Evolutionary conservation across 2,113 vertebrate species (phyloP), one percentile per base, ranked within the genome.

Genomic region (Crotalus viridis): DNA sequence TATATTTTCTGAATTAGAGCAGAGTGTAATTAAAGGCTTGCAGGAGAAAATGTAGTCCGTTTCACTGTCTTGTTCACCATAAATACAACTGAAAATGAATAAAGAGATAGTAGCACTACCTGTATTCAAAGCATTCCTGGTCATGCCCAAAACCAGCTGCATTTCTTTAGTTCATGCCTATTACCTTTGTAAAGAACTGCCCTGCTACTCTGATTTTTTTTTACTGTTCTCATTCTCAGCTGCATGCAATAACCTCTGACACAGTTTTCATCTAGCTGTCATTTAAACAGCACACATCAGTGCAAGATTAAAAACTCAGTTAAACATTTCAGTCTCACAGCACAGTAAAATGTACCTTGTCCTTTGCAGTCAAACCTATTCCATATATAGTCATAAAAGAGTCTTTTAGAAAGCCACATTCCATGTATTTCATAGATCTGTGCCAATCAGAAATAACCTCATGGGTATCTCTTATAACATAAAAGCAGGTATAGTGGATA

Each of bases 351-450:
- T 91, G 21, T 39, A 89, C 8, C 55, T 91, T 39, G 43, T 88
- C 87, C n/a, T 85, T 93, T 89, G n/a, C 22, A 61, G 28, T 91
- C 85, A 87, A 90, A 43, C 55, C 28, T 85, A 54, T 88, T 59
- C 46, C 39, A 85, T 57, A 69, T 57, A 59, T 91, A 87, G 15
- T 54, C 90, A 85, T 54, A 91, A 59, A 89, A 59, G 9, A 43
- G 59, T n/a, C 4, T 89, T 91, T 93, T 86, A 85, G 13, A 91
- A 89, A 89, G 22, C n/a, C 28, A 89, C 87, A 87, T 92, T 74
- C 86, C 88, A 92, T 69, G 19, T 92, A 87, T 92, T 74, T 88
- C 86, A 26, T 86, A 74, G 39, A 61, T 92, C 86, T 88, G 57
- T 92, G 88, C 88, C 88, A 92, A 51, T 92, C 88, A 89, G 6